Percentiles rank a stretch among this genome's conserved stretches.
phyloP scores from a whole-genome alignment of 2,113 vertebrate genomes.

The Pangasianodon gigas region DNA sequence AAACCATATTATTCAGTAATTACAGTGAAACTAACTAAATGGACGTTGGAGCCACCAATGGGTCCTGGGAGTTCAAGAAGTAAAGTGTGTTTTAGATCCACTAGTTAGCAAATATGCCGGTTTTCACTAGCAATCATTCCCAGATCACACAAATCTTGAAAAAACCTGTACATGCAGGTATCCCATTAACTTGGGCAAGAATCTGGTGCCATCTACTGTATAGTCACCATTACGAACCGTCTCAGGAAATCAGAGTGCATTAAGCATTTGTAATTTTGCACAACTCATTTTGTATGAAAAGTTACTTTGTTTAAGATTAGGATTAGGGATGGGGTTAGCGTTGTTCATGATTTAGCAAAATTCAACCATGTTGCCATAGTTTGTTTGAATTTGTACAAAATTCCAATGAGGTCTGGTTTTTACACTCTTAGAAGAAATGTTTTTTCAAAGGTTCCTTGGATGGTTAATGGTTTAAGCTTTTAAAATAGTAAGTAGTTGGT shows the following conservation, averaged over 20 bases:
- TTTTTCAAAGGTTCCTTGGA: background rate
- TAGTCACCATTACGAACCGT: conserved; percentile 35
- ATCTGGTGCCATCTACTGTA: conserved; percentile 51
- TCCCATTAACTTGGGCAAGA: conserved; percentile 1
- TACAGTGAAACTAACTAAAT: background rate
- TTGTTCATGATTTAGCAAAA: background rate
- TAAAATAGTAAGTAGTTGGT: background rate
- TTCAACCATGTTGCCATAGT: background rate
- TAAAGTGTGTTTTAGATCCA: background rate
- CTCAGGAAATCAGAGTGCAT: background rate
- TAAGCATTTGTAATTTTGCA: background rate
- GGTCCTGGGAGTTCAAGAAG: background rate
- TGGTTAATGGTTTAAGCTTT: background rate
- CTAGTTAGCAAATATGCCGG: conserved; percentile 33
- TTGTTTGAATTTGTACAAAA: background rate
- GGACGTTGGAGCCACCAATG: background rate
- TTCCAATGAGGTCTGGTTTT: background rate
- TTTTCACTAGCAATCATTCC: conserved; percentile 33
- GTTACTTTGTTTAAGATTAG: too few relatives aligned
- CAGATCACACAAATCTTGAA: conserved; percentile 1
- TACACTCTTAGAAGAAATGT: background rate
- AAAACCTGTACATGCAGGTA: conserved; percentile 9
- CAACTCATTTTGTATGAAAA: background rate
- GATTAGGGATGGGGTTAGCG: background rate
- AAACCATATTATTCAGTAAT: background rate